Percentiles rank a stretch among this genome's conserved stretches.
Evolutionary conservation across 2,888 invertebrate genomes (phyloP).

Genomic region (Platynereis dumerilii): DNA sequence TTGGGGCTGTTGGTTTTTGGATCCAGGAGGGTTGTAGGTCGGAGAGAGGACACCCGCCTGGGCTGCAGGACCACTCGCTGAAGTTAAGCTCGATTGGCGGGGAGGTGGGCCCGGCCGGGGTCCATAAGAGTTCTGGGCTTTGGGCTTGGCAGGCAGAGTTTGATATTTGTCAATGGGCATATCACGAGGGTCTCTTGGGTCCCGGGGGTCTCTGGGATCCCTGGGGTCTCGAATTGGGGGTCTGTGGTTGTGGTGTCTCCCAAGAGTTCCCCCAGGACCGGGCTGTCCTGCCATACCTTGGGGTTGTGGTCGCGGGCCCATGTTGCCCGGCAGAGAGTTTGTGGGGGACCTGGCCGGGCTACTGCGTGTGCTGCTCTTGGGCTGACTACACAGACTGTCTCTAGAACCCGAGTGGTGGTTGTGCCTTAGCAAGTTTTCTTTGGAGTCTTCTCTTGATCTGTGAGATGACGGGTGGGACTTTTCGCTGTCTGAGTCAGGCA

Average conservation of each 20-base stretch:
- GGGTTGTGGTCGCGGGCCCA: neutral
- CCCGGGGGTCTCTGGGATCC: no score
- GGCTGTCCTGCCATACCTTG: neutral
- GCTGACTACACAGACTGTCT: constrained; percentile 18
- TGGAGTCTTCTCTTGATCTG: constrained; percentile 11
- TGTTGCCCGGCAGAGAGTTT: neutral
- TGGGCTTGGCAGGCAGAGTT: constrained; percentile 5
- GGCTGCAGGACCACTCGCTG: neutral
- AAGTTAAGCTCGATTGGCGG: no score
- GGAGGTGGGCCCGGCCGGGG: neutral
- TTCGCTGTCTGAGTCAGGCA: no score
- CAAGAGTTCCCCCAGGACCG: neutral
- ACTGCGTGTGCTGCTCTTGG: constrained; percentile 16
- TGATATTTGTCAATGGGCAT: neutral
- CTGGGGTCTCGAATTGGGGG: no score
- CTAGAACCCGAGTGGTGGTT: constrained; percentile 16
- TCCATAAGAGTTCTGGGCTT: neutral
- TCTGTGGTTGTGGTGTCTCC: neutral
- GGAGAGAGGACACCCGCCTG: neutral
- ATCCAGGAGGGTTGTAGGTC: constrained; percentile 9
- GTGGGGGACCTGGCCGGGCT: constrained; percentile 5
- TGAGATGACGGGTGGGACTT: neutral
- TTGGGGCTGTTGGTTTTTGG: constrained; percentile 3
- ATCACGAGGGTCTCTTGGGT: neutral
- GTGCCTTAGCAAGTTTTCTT: constrained; percentile 15